Evolutionary conservation across 2,888 invertebrate species (phyloP), one percentile per base, ranked within the genome.

Genomic region (Phaedon cochleariae): DNA sequence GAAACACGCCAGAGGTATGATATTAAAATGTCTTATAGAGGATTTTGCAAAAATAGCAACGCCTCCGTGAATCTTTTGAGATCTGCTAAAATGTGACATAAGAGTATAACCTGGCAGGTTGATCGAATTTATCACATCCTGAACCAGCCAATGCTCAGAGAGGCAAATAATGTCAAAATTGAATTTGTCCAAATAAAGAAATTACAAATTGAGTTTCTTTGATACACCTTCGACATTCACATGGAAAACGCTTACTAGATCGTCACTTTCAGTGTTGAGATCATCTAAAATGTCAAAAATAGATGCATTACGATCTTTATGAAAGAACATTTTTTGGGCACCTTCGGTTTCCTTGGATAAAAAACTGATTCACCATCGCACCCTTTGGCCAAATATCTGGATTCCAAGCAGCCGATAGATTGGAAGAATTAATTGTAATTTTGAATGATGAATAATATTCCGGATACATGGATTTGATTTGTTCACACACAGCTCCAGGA

Each of bases 301-400:
- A 49, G n/a, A n/a, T n/a, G n/a, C n/a, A n/a, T n/a, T n/a, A n/a
- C n/a, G n/a, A n/a, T n/a, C n/a, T n/a, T n/a, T n/a, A n/a, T n/a
- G n/a, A n/a, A n/a, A n/a, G n/a, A n/a, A n/a, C n/a, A n/a, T n/a
- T n/a, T n/a, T 21, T 49, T 20, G 3, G 49, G 18, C 49, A 34
- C 34, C 34, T 34, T 34, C 34, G 6, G 49, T 49, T n/a, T 49
- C 49, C 1, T n/a, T 7, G 4, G 49, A 49, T n/a, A n/a, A 49
- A 49, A 49, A 49, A 49, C 18, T 49, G 18, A n/a, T 49, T 49
- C n/a, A 21, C 49, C 49, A 49, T 49, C 18, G 49, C 49, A 10
- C 49, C 49, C 12, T 7, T 20, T 49, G 49, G 49, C 49, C 49
- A 49, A 21, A 49, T 49, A 21, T 49, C 21, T 20, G 49, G 49